Conservation (phyloP, 2,797 vertebrate genomes). For the Phrynocephalus vlangalii region DNA sequence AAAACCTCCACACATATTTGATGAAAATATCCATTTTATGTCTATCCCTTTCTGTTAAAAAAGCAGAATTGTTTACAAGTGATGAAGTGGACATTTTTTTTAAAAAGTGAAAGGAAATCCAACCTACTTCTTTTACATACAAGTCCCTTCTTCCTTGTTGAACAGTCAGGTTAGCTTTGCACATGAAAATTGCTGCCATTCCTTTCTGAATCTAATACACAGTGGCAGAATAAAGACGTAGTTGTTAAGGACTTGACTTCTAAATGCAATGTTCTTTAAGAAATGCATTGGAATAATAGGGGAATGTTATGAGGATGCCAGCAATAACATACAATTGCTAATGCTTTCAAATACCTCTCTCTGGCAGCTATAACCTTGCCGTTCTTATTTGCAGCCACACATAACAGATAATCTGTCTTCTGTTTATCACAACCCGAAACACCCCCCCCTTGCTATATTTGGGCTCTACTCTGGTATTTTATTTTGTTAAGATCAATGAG, state of each 20-base stretch:
- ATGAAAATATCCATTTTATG: not conserved
- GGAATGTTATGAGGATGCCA: conserved; percentile 38
- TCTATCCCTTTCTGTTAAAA: not conserved
- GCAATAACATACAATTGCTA: conserved; percentile 52
- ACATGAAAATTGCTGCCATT: conserved; percentile 15
- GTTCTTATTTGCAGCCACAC: not conserved
- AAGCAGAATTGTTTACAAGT: not conserved
- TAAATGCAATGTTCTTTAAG: conserved; percentile 38
- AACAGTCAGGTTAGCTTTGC: conserved; percentile 40
- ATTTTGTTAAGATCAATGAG: not conserved
- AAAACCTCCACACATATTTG: not conserved
- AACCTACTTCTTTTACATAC: not conserved
- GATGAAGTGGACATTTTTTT: not conserved
- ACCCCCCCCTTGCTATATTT: not conserved
- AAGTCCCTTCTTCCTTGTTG: conserved; percentile 26
- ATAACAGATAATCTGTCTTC: conserved; percentile 33
- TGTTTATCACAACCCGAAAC: not conserved
- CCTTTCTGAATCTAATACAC: conserved; percentile 58
- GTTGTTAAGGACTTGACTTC: conserved; percentile 56
- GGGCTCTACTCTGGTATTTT: conserved; percentile 5
- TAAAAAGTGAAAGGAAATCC: not conserved
- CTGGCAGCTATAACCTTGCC: conserved; percentile 35
- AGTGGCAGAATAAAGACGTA: conserved; percentile 20
- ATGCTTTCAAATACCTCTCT: conserved; percentile 52
- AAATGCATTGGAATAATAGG: conserved; percentile 47